Percentiles rank a stretch among this genome's conserved stretches.
Evolutionary conservation across 2,888 invertebrate genomes (phyloP).

Genomic region (Meandrusa payeni): DNA sequence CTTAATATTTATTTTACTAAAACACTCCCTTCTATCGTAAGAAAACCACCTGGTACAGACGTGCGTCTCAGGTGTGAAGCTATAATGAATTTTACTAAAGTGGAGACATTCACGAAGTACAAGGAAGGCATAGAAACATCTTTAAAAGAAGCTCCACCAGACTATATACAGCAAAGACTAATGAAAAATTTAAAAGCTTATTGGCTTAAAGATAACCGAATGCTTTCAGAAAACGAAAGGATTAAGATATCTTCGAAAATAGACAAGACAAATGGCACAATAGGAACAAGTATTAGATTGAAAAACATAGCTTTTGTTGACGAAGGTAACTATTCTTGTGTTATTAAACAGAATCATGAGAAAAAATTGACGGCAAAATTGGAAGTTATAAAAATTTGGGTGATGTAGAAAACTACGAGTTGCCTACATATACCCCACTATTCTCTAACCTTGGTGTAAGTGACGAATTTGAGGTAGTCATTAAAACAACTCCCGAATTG

Average conservation of each 20-base stretch:
- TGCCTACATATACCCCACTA: conserved; percentile 55
- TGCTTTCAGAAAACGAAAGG: conserved; percentile 45
- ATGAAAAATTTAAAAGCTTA: conserved; percentile 68
- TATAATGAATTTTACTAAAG: conserved; percentile 66
- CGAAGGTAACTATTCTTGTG: conserved; percentile 69
- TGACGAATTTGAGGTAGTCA: conserved; percentile 47
- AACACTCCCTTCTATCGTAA: conserved; percentile 53
- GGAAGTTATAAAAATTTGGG: conserved; percentile 78
- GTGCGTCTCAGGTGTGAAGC: conserved; percentile 69
- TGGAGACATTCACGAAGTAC: conserved; percentile 62
- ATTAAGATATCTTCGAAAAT: conserved; percentile 58
- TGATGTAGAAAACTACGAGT: conserved; percentile 66
- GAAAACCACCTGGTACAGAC: conserved; percentile 49
- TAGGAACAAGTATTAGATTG: conserved; percentile 58
- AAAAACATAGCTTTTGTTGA: conserved; percentile 50
- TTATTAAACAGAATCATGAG: conserved; percentile 66
- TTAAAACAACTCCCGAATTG: conserved; percentile 55
- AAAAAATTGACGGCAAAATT: conserved; percentile 61
- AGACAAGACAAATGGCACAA: conserved; percentile 63
- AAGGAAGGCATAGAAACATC: conserved; percentile 61
- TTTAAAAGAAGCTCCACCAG: conserved; percentile 60
- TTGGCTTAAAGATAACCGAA: conserved; percentile 63
- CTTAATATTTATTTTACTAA: conserved; percentile 69
- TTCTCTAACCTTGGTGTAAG: conserved; percentile 48
- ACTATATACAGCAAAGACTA: conserved; percentile 61